Percentiles rank a stretch among this genome's conserved stretches.
Conservation (phyloP, 2,797 vertebrate genomes). For the Hephaestus fuliginosus region DNA sequence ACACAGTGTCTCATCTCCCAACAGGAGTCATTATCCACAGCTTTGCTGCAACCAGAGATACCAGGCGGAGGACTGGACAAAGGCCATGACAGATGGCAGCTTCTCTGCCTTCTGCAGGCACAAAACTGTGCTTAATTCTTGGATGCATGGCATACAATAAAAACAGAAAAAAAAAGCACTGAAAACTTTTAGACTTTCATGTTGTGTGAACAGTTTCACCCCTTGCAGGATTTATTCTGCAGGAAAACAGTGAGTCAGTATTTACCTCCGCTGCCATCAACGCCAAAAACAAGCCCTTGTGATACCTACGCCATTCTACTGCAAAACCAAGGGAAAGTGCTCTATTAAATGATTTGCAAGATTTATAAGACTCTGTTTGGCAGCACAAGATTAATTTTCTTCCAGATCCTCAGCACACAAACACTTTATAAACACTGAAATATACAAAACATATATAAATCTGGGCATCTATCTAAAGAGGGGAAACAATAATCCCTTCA, state of each 20-base stretch:
- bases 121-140: slow-evolving; percentile 24
- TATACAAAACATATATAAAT: background rate
- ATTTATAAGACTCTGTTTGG: slow-evolving; percentile 13
- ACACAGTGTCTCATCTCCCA: slow-evolving; percentile 52
- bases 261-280: slow-evolving; percentile 25
- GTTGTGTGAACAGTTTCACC: slow-evolving; percentile 25
- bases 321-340: slow-evolving; percentile 9
- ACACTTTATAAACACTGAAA: background rate
- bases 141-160: slow-evolving; percentile 23
- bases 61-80: slow-evolving; percentile 50
- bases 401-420: background rate
- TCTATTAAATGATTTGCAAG: background rate
- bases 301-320: background rate
- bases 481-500: background rate
- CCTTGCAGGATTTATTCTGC: slow-evolving; percentile 39
- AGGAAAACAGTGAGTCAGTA: slow-evolving; percentile 34
- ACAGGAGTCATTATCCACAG: slow-evolving; percentile 62
- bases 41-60: slow-evolving; percentile 42
- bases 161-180: slow-evolving; percentile 1
- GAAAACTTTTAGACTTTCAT: slow-evolving; percentile 22
- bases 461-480: background rate
- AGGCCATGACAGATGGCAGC: slow-evolving; percentile 62
- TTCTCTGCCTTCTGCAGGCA: slow-evolving; percentile 38
- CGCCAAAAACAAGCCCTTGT: slow-evolving; percentile 4
- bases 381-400: background rate